A percentile compares a stretch with the other conserved stretches of the same genome.
Evolutionary conservation across 2,888 invertebrate species (phyloP).

Genomic region (Sphaerophoria taeniata): DNA sequence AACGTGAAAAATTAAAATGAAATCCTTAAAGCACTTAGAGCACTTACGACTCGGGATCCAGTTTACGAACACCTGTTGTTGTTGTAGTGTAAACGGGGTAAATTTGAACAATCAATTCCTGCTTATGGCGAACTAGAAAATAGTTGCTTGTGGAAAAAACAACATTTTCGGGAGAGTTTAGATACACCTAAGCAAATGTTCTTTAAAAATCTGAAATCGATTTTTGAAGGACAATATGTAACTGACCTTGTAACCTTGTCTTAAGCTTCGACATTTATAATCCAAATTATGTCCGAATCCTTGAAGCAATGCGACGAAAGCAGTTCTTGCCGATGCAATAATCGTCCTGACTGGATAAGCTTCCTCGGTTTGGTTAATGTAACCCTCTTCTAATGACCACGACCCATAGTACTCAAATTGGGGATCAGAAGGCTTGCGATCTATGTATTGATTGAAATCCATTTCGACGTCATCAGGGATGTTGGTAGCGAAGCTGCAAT

Average conservation of each 20-base stretch:
- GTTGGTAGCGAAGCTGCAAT: conserved; percentile 76
- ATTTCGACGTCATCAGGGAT: conserved; percentile 77
- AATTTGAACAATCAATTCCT: conserved; percentile 87
- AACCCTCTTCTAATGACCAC: conserved; percentile 88
- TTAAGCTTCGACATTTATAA: conserved; percentile 88
- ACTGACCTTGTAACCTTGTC: conserved; percentile 87
- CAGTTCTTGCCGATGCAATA: conserved; percentile 86
- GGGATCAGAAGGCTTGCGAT: conserved; percentile 77
- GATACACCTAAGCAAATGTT: conserved; percentile 77
- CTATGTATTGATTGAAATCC: conserved; percentile 78
- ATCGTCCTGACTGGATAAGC: conserved; percentile 88
- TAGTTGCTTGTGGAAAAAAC: conserved; percentile 81
- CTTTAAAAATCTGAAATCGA: not conserved
- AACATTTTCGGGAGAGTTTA: conserved; percentile 81
- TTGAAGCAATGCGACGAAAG: conserved; percentile 86
- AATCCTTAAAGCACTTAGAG: not conserved
- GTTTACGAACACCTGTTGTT: conserved; percentile 85
- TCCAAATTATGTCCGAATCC: conserved; percentile 86
- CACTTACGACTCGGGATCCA: conserved; percentile 83
- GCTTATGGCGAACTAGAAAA: conserved; percentile 80
- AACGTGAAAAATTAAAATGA: not conserved
- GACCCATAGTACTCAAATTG: conserved; percentile 75
- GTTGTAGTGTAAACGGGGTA: conserved; percentile 90
- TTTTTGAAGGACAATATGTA: not conserved
- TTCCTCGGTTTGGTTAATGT: conserved; percentile 84